Evolutionary conservation across 2,797 vertebrate genomes (phyloP), one percentile per base, ranked within the genome.

Genomic region (Lepilemur septentrionalis): DNA sequence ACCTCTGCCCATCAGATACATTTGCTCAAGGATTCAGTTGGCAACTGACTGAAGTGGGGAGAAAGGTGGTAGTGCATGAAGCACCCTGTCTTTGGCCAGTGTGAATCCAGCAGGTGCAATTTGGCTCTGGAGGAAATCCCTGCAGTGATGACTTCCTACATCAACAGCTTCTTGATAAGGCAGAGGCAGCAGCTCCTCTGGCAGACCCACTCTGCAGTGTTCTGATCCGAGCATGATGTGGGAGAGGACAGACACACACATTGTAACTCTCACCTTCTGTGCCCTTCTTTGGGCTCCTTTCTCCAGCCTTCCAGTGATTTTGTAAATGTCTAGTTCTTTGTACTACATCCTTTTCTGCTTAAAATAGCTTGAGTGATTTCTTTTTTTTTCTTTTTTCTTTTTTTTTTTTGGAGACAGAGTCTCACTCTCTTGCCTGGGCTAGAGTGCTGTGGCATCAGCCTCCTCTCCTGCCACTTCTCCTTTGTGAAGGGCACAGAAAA

Each of bases 401-500:
- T 38, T 38, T 38, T 38, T 38, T 38, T 38, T 38, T 38, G 38
- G 38, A 38, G 38, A 38, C 38, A 38, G 38, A 38, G 38, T 38
- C 38, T 38, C 38, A 38, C 38, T 38, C 38, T 38, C 38, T 38
- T 38, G 38, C 38, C 38, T 38, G 38, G 38, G 38, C 38, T 38
- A 38, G 38, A 38, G 38, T 38, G 38, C 38, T 4, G 38, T 38
- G 38, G 38, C 4, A 4, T 38, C 38, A 38, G 38, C 38, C 38
- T 38, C 52, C 93, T 96, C 3, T 63, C 88, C 15, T 94, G 92
- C 23, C 73, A 86, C 92, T 97, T 98, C 97, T 97, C 97, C 84
- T 98, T 98, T 83, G 97, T 97, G 76, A 93, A 98, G 5, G 88
- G 80, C 81, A 97, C 76, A 3, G 94, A 98, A 32, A 95, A 97